Percentiles rank a stretch among this genome's conserved stretches.
Evolutionary conservation across 2,113 vertebrate species (phyloP).

Genomic region (Mellivora capensis): DNA sequence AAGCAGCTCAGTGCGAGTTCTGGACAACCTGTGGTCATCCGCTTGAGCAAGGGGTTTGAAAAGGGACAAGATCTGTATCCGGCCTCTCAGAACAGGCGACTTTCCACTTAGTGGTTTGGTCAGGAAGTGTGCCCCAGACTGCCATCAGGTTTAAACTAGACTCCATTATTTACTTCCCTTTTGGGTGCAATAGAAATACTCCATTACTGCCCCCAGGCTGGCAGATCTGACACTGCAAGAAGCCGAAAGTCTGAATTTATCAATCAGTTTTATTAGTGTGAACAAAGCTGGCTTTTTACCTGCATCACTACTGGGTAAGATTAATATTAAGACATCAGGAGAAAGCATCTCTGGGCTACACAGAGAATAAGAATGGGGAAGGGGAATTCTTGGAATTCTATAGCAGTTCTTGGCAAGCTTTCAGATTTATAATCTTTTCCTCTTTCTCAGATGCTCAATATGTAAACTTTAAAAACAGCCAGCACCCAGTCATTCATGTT

Average conservation of each 20-base stretch:
- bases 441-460: background rate
- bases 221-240: background rate
- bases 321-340: background rate
- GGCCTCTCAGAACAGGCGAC: background rate
- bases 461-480: background rate
- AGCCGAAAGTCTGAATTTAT: background rate
- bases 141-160: background rate
- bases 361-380: background rate
- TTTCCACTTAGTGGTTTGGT: background rate
- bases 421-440: background rate
- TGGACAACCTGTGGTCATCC: slow-evolving; percentile 20
- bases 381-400: background rate
- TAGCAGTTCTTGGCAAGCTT: background rate
- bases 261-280: background rate
- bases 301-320: background rate
- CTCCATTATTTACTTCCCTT: background rate
- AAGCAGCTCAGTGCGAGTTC: background rate
- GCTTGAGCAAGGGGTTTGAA: slow-evolving; percentile 10
- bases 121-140: background rate
- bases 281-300: background rate
- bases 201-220: background rate
- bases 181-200: background rate
- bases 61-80: background rate
- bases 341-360: background rate
- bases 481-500: accelerated